Base-by-base conservation (phyloP, 2,797 vertebrate genomes). In the Lateolabrax maculatus region DNA sequence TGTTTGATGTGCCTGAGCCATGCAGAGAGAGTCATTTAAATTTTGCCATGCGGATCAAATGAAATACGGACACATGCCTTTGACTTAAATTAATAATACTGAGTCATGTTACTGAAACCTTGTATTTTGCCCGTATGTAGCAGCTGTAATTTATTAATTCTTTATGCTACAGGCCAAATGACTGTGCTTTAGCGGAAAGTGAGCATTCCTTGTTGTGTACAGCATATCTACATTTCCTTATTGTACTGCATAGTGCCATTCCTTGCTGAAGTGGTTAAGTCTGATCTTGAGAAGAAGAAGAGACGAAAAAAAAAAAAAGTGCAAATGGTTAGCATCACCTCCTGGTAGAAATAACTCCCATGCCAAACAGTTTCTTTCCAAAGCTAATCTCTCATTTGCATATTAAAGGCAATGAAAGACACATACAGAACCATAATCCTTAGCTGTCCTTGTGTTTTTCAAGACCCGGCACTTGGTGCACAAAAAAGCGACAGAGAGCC, bases 341-440 rank as follows among this genome's bases (percentile, higher is more conserved):
- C 84, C 77, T 70, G 76, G 81, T 85, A 83, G 77, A 90, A 90
- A 92, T 49, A 84, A 71, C 75, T 84, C 75, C 71, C 71, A 68
- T 84, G 83, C 89, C 90, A 93, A 92, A 92, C 71, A 81, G 76
- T 87, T 91, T 67, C 88, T 79, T 83, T 88, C 78, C 79, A 70
- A 65, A 85, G 88, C 90, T 93, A 94, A 95, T 94, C 94, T 91
- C 57, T 79, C 64, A 94, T 95, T 95, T 94, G 90, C 94, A 95
- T 94, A 89, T 91, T 94, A 94, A 94, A 95, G 89, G 89, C 73
- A 81, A 85, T 85, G 84, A 91, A 92, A 91, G 90, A 92, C 58
- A 81, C 80, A 90, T 74, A 85, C 62, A 89, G 80, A 85, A 85
- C 71, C 84, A 73, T 93, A 91, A 94, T 92, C 93, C 90, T 84